Evolutionary conservation across 2,888 invertebrate species (phyloP), one percentile per base, ranked within the genome.

Genomic region (Oeneis ivallda): DNA sequence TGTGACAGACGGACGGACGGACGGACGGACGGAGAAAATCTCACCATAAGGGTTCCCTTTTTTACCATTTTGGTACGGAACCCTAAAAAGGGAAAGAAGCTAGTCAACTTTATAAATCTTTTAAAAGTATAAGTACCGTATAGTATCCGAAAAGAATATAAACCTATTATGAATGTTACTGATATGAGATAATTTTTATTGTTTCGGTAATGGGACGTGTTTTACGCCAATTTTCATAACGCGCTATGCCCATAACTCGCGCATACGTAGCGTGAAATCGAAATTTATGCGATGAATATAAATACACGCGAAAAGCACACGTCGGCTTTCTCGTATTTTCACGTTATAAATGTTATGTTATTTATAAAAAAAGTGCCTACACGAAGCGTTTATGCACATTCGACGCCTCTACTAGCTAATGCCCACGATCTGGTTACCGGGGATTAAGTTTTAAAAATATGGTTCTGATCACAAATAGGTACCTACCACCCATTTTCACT

Each of bases 311-410:
- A 66, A 70, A 70, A 70, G 70, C 67, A 68, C 70, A 70, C 70
- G 70, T 70, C 65, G 70, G 70, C 67, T 65, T 68, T 70, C 70
- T 68, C 67, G 67, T 70, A 70, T 70, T 70, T 67, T 70, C 70
- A 65, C 67, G 58, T 70, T 65, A 70, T 64, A 68, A 70, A 65
- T 68, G 65, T 67, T 67, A 72, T 74, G 77, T 72, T 72, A 75
- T 80, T 75, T 64, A 68, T 62, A 49, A 19, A 58, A 59, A 58
- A 58, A 17, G 56, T 19, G 41, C 56, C 56, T 57, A 57, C 41
- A 57, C 17, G 41, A 13, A n/a, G 47, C 47, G 10, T 32, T 58
- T 58, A 56, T 19, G 56, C 13, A 41, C 17, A 56, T 11, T 11
- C 39, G 41, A 54, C 54, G 1, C 15, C 37, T 9, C n/a, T 5